Percentiles rank a stretch among this genome's conserved stretches.
phyloP scores from a whole-genome alignment of 2,888 invertebrate species.

The Acrobasis repandana region DNA sequence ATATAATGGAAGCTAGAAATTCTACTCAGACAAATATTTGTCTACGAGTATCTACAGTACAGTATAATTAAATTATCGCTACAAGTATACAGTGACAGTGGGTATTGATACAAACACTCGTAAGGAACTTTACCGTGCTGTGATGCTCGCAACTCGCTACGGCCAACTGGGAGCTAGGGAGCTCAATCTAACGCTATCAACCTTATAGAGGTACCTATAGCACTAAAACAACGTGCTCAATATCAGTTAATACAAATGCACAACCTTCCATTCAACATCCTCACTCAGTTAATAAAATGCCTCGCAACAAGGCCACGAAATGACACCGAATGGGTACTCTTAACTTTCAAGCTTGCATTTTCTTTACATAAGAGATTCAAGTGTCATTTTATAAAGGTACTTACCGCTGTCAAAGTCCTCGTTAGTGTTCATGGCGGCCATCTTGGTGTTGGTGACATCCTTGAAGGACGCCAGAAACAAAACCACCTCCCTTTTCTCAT shows the following conservation, averaged over 20 bases:
- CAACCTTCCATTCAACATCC: slow-evolving; percentile 42
- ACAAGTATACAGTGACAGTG: slow-evolving; percentile 48
- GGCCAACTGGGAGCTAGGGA: slow-evolving; percentile 68
- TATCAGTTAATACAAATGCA: slow-evolving; percentile 59
- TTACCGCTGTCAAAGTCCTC: slow-evolving; percentile 94
- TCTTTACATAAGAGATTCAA: slow-evolving; percentile 42
- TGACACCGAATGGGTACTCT: slow-evolving; percentile 38
- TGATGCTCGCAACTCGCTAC: slow-evolving; percentile 70
- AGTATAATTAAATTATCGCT: slow-evolving; percentile 48
- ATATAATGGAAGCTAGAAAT: slow-evolving; percentile 33
- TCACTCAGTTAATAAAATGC: slow-evolving; percentile 38
- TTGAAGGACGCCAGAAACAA: slow-evolving; percentile 98
- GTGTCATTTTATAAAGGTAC: slow-evolving; percentile 61
- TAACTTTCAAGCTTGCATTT: slow-evolving; percentile 45
- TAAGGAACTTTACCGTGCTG: slow-evolving; percentile 76
- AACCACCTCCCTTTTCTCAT: slow-evolving; percentile 98
- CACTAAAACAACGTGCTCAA: slow-evolving; percentile 71
- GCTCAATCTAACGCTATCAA: slow-evolving; percentile 71
- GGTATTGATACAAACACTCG: slow-evolving; percentile 50
- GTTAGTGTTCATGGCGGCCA: slow-evolving; percentile 92
- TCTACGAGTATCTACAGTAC: slow-evolving; percentile 43
- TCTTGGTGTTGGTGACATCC: slow-evolving; percentile 96
- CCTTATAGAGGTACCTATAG: slow-evolving; percentile 61
- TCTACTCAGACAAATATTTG: slow-evolving; percentile 49
- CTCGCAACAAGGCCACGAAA: slow-evolving; percentile 40